Conservation (phyloP, 2,888 invertebrate genomes). For the Drosophila birchii region DNA sequence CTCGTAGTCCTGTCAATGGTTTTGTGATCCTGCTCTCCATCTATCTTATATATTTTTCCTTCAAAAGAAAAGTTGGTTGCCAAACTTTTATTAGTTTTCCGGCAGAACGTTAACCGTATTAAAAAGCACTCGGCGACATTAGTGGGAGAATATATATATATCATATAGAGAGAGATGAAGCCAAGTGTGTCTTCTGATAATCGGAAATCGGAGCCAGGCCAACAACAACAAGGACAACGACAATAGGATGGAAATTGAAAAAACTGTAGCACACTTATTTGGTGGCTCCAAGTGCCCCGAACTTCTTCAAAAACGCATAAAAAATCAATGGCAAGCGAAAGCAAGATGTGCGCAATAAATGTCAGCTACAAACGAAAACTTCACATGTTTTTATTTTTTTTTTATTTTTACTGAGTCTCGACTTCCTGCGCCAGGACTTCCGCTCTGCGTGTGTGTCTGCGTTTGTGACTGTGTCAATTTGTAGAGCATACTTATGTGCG, state of each 20-base stretch:
- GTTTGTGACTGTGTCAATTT: constrained; percentile 31
- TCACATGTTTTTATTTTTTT: constrained; percentile 52
- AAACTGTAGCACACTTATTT: constrained; percentile 70
- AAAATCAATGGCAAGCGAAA: constrained; percentile 72
- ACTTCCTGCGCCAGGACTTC: constrained; percentile 37
- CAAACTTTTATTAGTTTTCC: constrained; percentile 75
- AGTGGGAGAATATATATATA: constrained; percentile 37
- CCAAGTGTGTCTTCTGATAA: constrained; percentile 55
- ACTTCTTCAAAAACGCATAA: constrained; percentile 80
- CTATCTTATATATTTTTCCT: constrained; percentile 14
- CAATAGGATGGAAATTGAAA: constrained; percentile 49
- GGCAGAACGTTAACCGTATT: constrained; percentile 59
- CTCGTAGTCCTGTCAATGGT: constrained; percentile 59
- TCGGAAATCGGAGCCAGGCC: constrained; percentile 17
- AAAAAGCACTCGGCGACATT: constrained; percentile 50
- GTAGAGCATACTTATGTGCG: constrained; percentile 62
- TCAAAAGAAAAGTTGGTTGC: constrained; percentile 5
- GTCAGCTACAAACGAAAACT: constrained; percentile 75
- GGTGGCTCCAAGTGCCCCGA: constrained; percentile 51
- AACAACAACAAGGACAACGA: constrained; percentile 9
- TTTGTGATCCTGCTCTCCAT: constrained; percentile 30
- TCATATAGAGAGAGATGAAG: constrained; percentile 28
- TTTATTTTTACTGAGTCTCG: constrained; percentile 16
- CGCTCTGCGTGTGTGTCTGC: constrained; percentile 15
- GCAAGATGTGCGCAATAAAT: constrained; percentile 77